Base-by-base conservation (phyloP, 2,797 vertebrate genomes). In the Diceros bicornis region DNA sequence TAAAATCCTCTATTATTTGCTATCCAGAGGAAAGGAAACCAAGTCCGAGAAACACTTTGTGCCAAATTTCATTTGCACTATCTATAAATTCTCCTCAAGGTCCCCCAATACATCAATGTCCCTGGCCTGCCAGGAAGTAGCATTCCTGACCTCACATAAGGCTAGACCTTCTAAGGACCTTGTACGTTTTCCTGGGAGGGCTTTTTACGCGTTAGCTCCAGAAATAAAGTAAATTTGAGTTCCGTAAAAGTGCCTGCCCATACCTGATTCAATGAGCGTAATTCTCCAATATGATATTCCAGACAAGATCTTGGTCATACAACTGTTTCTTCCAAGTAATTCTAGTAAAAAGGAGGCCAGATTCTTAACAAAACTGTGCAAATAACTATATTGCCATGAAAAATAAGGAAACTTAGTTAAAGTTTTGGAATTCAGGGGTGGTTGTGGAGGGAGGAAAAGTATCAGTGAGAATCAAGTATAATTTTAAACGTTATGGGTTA, bases 61-160 rank as follows among this genome's bases (percentile, higher is more conserved):
- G 37, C 64, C 57, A 96, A 75, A 72, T 93, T 78, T 93, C 69
- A 72, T 44, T 89, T 93, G 55, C 32, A 78, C 44, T 47, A 25
- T 71, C 52, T 83, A 34, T 95, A 71, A 77, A 41, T 91, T 90
- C 75, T 87, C 50, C 47, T 64, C 18, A 88, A 52, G 29, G 7
- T 83, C 9, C 17, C 27, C 23, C 6, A 91, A 91, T 78, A 2
- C 55, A 83, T 47, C 61, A 82, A 77, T n/a, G 47, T 91, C 90
- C 23, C 59, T 90, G 41, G 32, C 34, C 34, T 89, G 20, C 41
- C 44, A 7, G 50, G 25, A 92, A 44, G 41, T 69, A 12, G 50
- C 32, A 8, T 77, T 93, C 52, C 78, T 75, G 64, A 57, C 25
- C 20, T 59, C 25, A 50, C 59, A 32, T 62, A 68, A 68, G 61